These are phyloP conservation scores for Synanthedon andrenaeformis DNA, from an alignment of 2,888 invertebrate genomes.

Conservation along the genomic window DNA sequence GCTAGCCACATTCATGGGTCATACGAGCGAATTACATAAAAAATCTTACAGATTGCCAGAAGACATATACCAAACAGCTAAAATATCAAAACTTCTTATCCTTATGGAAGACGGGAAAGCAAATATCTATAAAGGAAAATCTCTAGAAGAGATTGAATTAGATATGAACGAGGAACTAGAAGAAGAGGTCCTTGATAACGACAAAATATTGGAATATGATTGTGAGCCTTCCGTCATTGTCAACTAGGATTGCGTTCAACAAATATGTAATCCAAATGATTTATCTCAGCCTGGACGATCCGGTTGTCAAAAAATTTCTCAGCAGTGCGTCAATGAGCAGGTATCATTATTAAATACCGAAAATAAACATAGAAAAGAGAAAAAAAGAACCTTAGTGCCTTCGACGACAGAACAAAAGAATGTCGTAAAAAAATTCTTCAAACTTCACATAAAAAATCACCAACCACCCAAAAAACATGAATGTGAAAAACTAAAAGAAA, in stretches of 20 bases:
- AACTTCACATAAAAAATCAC: no score
- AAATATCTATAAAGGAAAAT: constrained; percentile 14
- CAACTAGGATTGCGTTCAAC: neutral
- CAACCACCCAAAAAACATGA: no score
- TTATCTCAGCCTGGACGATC: neutral
- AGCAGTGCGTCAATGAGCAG: no score
- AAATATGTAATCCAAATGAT: neutral
- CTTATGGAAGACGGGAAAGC: constrained; percentile 23
- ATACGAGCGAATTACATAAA: constrained; percentile 13
- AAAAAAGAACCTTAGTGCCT: no score
- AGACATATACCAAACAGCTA: constrained; percentile 22
- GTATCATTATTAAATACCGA: no score
- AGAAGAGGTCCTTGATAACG: constrained; percentile 9
- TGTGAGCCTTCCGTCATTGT: neutral
- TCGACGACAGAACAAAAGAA: no score
- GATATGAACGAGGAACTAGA: constrained; percentile 15
- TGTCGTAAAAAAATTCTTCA: no score
- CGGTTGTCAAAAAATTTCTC: neutral
- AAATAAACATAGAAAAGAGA: no score
- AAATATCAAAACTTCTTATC: constrained; percentile 22
- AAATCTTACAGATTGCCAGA: constrained; percentile 16
- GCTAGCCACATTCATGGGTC: constrained; percentile 15
- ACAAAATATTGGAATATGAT: constrained; percentile 4
- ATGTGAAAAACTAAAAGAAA: no score
- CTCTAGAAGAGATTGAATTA: constrained; percentile 15